Evolutionary conservation across 2,113 vertebrate genomes (phyloP).

Genomic region (Callocephalon fimbriatum): DNA sequence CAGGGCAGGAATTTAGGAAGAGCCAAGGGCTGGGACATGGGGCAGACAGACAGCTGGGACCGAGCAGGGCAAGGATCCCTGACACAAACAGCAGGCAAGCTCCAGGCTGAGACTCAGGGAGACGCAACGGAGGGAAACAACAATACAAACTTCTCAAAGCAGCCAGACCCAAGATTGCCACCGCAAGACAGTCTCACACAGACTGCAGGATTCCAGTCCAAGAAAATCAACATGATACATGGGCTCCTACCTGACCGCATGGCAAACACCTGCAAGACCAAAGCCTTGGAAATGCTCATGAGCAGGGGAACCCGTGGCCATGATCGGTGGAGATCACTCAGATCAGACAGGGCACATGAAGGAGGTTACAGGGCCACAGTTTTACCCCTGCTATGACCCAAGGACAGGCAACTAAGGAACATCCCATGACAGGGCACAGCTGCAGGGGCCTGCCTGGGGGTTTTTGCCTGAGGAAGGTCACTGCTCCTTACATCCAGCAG

Average conservation of each 20-base stretch:
- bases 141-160: neutral
- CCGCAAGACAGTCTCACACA: neutral
- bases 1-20: neutral
- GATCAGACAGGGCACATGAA: neutral
- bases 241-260: neutral
- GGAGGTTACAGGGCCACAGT: neutral
- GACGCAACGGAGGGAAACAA: neutral
- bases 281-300: neutral
- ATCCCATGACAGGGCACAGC: no score
- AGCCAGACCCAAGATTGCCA: neutral
- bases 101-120: neutral
- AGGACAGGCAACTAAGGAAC: neutral
- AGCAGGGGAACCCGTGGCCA: neutral
- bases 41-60: neutral
- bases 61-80: neutral
- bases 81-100: neutral
- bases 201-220: neutral
- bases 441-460: neutral
- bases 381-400: neutral
- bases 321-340: fast-evolving
- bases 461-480: neutral
- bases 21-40: neutral
- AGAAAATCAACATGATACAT: neutral
- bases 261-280: neutral
- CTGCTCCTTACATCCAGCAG: neutral